Evolutionary conservation across 2,113 vertebrate genomes (phyloP).

Genomic region (Poeciliopsis turrubarensis): DNA sequence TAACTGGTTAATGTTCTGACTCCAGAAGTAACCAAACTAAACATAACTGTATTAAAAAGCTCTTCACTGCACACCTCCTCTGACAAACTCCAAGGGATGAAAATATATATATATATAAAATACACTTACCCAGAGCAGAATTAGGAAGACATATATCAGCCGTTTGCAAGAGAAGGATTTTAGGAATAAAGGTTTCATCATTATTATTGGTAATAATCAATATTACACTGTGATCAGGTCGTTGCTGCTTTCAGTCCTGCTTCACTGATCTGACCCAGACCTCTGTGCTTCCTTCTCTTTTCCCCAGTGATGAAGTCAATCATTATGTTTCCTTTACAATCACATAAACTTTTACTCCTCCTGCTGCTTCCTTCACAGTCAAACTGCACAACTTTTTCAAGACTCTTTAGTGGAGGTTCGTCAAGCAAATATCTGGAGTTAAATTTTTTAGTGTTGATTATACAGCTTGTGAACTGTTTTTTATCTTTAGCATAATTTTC

Average conservation of each 20-base stretch:
- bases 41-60: too few species aligned
- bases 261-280: too few species aligned
- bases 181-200: constrained; percentile 23
- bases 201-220: background rate
- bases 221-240: background rate
- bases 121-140: constrained; percentile 64
- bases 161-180: constrained; percentile 15
- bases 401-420: background rate
- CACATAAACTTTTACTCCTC: constrained; percentile 63
- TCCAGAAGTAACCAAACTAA: too few species aligned
- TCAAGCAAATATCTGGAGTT: constrained; percentile 1
- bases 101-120: background rate
- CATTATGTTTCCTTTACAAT: constrained; percentile 21
- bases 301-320: too few species aligned
- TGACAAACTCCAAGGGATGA: background rate
- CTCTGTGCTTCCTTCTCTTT: too few species aligned
- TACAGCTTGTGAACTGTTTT: too few species aligned
- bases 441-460: background rate
- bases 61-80: too few species aligned
- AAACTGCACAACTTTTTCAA: constrained; percentile 23
- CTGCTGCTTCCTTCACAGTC: constrained; percentile 67
- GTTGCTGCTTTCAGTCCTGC: constrained; percentile 1
- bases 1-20: too few species aligned
- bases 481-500: too few species aligned
- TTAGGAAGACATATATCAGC: constrained; percentile 43